Evolutionary conservation across 2,888 invertebrate genomes (phyloP).

Genomic region (Nasonia oneida): DNA sequence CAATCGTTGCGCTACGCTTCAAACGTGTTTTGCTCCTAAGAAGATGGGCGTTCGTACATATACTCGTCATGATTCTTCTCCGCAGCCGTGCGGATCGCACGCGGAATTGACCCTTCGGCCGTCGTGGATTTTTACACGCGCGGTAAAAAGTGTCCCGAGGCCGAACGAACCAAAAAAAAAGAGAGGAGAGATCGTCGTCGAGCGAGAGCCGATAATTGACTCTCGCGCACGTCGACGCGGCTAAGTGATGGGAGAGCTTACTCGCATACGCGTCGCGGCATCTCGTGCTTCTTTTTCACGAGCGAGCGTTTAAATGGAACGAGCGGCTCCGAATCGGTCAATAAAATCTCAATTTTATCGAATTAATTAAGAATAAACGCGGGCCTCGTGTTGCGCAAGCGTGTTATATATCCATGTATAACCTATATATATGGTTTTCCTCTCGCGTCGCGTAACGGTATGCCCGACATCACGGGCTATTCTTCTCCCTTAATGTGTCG

Average conservation of each 20-base stretch:
- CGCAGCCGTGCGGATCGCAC: constrained; percentile 17
- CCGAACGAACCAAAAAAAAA: constrained; percentile 1
- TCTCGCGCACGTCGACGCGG: constrained; percentile 29
- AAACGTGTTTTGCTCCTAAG: background rate
- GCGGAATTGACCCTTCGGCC: constrained; percentile 42
- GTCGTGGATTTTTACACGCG: constrained; percentile 37
- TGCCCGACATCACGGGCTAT: background rate
- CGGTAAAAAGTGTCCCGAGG: background rate
- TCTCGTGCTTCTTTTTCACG: background rate
- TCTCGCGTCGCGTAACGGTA: background rate
- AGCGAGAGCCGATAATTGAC: constrained; percentile 47
- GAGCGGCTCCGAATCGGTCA: background rate
- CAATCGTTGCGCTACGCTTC: background rate
- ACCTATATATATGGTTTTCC: background rate
- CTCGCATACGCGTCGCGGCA: background rate
- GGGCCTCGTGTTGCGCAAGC: background rate
- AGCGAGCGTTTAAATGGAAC: background rate
- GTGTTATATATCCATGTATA: background rate
- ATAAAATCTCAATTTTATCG: constrained; percentile 22
- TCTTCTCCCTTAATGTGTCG: background rate
- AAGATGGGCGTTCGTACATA: background rate
- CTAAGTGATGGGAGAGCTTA: constrained; percentile 32
- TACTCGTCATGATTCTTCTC: constrained; percentile 18
- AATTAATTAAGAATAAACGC: constrained; percentile 4
- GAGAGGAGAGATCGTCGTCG: constrained; percentile 17